Percentiles rank a stretch among this genome's conserved stretches.
Conservation (phyloP, 2,888 invertebrate species). For the Linyphia triangularis region DNA sequence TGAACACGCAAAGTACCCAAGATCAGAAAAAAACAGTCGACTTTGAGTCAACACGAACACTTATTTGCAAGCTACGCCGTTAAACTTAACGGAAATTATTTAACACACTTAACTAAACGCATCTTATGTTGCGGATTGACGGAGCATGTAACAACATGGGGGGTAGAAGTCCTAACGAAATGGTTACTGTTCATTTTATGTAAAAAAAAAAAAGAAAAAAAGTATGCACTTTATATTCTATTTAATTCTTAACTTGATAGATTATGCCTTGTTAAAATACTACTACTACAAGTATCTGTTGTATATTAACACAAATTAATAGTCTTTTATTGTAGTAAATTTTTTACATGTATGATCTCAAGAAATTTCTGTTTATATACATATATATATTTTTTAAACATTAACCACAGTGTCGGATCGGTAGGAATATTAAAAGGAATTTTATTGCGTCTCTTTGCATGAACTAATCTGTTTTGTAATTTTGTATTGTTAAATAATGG, state of each 20-base stretch:
- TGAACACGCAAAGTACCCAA: background rate
- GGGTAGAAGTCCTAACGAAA: slow-evolving; percentile 16
- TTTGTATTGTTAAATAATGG: slow-evolving; percentile 44
- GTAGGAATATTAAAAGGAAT: slow-evolving; percentile 3
- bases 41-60: background rate
- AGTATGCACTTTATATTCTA: slow-evolving; percentile 31
- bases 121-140: too few species aligned
- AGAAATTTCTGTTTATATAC: slow-evolving; percentile 37
- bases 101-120: too few species aligned
- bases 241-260: slow-evolving; percentile 33
- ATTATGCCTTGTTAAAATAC: slow-evolving; percentile 44
- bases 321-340: slow-evolving; percentile 17
- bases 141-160: slow-evolving; percentile 2
- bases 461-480: slow-evolving; percentile 55
- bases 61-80: background rate
- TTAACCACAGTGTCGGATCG: background rate
- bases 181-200: slow-evolving; percentile 39
- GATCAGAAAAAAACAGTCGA: background rate
- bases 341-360: slow-evolving; percentile 46
- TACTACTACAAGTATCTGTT: slow-evolving; percentile 19
- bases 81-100: slow-evolving; percentile 7
- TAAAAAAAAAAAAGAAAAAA: too few species aligned
- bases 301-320: slow-evolving; percentile 2
- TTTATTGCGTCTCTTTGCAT: slow-evolving; percentile 18
- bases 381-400: slow-evolving; percentile 21